Evolutionary conservation across 1,140 invertebrate species (phyloP).

Genomic region (Lithobius niger): DNA sequence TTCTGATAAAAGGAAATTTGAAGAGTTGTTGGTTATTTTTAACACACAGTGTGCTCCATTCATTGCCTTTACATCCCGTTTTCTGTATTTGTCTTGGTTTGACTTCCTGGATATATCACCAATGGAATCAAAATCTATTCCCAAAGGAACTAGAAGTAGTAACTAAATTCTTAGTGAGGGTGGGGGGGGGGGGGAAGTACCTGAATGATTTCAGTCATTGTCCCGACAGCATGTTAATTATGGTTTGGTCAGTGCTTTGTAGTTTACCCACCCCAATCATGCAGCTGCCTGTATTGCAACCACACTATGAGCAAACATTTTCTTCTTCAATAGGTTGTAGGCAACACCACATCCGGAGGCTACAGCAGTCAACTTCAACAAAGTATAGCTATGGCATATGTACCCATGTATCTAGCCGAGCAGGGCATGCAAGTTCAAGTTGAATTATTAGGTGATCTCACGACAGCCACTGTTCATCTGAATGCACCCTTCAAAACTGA

Average conservation of each 20-base stretch:
- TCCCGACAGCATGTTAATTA: not conserved
- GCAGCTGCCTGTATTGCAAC: too few species aligned
- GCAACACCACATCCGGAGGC: slow-evolving; percentile 29
- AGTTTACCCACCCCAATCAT: not conserved
- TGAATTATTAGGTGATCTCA: slow-evolving; percentile 24
- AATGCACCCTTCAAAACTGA: slow-evolving; percentile 20
- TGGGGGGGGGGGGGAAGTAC: not conserved
- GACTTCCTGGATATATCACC: too few species aligned
- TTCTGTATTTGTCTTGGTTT: too few species aligned
- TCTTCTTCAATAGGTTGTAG: slow-evolving; percentile 24
- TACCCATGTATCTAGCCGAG: slow-evolving; percentile 23
- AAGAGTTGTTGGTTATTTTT: too few species aligned
- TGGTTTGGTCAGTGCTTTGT: not conserved
- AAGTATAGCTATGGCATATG: slow-evolving; percentile 27
- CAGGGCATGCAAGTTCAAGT: slow-evolving; percentile 24
- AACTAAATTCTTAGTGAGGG: not conserved
- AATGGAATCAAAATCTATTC: too few species aligned
- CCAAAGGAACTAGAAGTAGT: not conserved
- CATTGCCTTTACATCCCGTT: too few species aligned
- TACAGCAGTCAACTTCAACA: slow-evolving; percentile 23
- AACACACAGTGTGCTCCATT: too few species aligned
- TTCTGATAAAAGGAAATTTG: too few species aligned
- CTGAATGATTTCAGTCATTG: not conserved
- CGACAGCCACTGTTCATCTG: slow-evolving; percentile 20
- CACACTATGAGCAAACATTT: too few species aligned